phyloP scores from a whole-genome alignment of 2,113 vertebrate genomes.

The Sylvilagus bachmani region DNA sequence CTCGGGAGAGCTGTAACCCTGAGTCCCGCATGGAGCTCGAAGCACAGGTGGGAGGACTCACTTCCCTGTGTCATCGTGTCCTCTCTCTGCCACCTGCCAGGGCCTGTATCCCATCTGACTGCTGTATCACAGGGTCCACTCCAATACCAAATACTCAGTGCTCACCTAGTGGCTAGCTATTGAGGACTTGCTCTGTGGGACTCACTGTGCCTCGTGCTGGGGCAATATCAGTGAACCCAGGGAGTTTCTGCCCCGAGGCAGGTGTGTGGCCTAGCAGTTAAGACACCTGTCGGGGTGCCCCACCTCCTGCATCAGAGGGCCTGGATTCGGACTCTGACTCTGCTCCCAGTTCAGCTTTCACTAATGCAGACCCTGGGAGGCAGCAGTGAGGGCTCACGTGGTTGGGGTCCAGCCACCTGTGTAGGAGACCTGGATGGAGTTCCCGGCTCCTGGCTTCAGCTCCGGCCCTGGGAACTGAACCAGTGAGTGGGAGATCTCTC shows the following conservation, averaged over 20 bases:
- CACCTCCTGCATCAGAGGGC: too few species aligned
- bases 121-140: not conserved
- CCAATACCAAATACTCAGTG: not conserved
- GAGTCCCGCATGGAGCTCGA: fast-evolving
- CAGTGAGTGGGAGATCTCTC: too few species aligned
- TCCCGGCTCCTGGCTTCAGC: too few species aligned
- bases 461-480: too few species aligned
- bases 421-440: too few species aligned
- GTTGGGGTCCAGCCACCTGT: too few species aligned
- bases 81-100: not conserved
- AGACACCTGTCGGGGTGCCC: too few species aligned
- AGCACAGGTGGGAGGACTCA: fast-evolving
- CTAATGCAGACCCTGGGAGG: too few species aligned
- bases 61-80: not conserved
- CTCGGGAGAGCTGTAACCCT: fast-evolving
- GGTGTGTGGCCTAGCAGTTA: too few species aligned
- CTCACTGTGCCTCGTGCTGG: not conserved
- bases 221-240: not conserved
- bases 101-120: not conserved
- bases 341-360: too few species aligned
- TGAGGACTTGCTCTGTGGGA: not conserved
- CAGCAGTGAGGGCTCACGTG: too few species aligned
- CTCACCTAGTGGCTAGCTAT: not conserved
- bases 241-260: not conserved
- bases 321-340: too few species aligned